A percentile compares a stretch with the other conserved stretches of the same genome.
Conservation (phyloP, 2,888 invertebrate genomes). For the Drosophila anomelani region DNA sequence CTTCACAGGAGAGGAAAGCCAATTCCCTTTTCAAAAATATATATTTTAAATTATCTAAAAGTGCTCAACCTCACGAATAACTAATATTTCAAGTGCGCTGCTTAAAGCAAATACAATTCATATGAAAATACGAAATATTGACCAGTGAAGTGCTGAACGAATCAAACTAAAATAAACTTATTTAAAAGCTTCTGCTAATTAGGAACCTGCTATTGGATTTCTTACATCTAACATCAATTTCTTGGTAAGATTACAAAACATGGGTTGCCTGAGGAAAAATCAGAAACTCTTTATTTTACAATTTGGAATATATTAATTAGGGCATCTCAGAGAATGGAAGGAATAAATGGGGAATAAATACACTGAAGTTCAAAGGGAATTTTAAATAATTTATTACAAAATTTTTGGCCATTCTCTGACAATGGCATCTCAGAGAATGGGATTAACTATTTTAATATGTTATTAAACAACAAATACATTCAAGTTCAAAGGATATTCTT, state of each 20-base stretch:
- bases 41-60: neutral
- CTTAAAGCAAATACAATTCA: slow-evolving; percentile 57
- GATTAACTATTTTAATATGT: no score
- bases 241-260: slow-evolving; percentile 51
- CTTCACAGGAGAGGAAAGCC: slow-evolving; percentile 25
- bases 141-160: slow-evolving; percentile 46
- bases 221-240: neutral
- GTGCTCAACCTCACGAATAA: slow-evolving; percentile 17
- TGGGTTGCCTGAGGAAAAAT: neutral
- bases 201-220: slow-evolving; percentile 54
- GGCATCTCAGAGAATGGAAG: neutral
- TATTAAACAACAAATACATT: neutral
- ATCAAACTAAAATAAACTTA: slow-evolving; percentile 4
- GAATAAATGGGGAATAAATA: no score
- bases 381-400: no score
- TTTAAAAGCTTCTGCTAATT: neutral
- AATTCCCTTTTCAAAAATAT: neutral
- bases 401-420: neutral
- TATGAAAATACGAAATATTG: slow-evolving; percentile 12
- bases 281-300: no score
- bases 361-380: no score
- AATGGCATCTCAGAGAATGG: no score
- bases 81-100: slow-evolving; percentile 38
- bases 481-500: neutral
- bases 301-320: no score